Evolutionary conservation across 2,113 vertebrate genomes (phyloP).

Genomic region (Hydrochoerus hydrochaeris): DNA sequence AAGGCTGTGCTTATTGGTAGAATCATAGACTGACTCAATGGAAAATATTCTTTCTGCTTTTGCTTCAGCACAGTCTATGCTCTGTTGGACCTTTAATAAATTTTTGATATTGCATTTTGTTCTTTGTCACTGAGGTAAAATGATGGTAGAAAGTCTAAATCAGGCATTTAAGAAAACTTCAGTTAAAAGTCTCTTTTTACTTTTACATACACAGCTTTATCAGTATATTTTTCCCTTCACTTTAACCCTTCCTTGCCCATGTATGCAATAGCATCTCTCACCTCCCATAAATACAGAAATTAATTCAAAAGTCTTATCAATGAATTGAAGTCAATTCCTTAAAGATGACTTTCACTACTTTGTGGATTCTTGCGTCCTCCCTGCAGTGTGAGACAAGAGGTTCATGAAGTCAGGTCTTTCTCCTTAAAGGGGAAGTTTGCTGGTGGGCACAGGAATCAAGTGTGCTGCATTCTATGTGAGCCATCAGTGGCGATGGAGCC

Average conservation of each 20-base stretch:
- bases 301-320: constrained; percentile 64
- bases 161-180: background rate
- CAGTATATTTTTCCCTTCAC: background rate
- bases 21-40: constrained; percentile 42
- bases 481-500: background rate
- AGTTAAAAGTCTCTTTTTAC: background rate
- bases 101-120: constrained; percentile 58
- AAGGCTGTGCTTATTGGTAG: background rate
- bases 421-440: background rate
- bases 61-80: background rate
- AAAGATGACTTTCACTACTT: constrained; percentile 45
- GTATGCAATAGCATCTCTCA: constrained; percentile 45
- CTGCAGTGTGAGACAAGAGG: background rate
- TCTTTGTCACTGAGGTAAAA: constrained; percentile 33
- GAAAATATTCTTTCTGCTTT: constrained; percentile 56
- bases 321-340: constrained; percentile 53
- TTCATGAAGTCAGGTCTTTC: background rate
- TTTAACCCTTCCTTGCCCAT: constrained; percentile 18
- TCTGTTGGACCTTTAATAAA: constrained; percentile 55
- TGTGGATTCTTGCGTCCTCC: constrained; percentile 42
- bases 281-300: constrained; percentile 3
- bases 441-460: background rate
- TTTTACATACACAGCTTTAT: background rate
- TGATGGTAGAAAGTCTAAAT: constrained; percentile 44
- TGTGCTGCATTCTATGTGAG: background rate